Evolutionary conservation across 2,113 vertebrate genomes (phyloP).

Genomic region (Epinephelus fuscoguttatus): DNA sequence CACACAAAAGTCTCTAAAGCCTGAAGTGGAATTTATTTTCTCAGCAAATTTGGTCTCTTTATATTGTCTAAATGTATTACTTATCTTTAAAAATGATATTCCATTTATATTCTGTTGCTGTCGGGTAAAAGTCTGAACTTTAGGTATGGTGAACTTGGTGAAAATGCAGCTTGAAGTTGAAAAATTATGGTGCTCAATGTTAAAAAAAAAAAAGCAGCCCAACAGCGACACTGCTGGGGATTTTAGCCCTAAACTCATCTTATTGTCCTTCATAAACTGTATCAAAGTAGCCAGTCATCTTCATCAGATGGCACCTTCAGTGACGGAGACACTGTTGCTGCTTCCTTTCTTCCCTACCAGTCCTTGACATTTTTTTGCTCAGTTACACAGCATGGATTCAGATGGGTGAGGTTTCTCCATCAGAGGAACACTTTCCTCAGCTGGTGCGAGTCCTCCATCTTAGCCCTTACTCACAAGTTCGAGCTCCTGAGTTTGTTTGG

Average conservation of each 20-base stretch:
- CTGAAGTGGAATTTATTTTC: neutral
- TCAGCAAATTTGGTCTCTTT: neutral
- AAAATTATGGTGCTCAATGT: neutral
- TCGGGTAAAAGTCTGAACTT: neutral
- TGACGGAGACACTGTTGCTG: neutral
- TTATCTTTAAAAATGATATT: neutral
- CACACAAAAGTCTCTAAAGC: neutral
- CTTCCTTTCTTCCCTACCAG: neutral
- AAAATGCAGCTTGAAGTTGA: neutral
- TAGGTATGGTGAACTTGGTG: neutral
- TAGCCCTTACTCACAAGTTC: slow-evolving; percentile 8
- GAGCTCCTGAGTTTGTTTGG: slow-evolving; percentile 55
- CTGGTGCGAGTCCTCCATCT: neutral
- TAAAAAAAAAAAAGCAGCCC: neutral
- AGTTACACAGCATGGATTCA: neutral
- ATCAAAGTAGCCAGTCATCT: neutral
- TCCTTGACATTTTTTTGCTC: neutral
- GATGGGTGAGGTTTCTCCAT: neutral
- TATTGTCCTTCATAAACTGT: neutral
- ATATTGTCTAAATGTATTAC: neutral
- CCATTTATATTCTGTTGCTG: neutral
- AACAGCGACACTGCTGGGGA: neutral
- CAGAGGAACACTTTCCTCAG: neutral
- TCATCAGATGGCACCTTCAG: neutral
- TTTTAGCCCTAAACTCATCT: neutral